Base-by-base conservation (phyloP, 2,888 invertebrate species). In the Idaea dimidiata region DNA sequence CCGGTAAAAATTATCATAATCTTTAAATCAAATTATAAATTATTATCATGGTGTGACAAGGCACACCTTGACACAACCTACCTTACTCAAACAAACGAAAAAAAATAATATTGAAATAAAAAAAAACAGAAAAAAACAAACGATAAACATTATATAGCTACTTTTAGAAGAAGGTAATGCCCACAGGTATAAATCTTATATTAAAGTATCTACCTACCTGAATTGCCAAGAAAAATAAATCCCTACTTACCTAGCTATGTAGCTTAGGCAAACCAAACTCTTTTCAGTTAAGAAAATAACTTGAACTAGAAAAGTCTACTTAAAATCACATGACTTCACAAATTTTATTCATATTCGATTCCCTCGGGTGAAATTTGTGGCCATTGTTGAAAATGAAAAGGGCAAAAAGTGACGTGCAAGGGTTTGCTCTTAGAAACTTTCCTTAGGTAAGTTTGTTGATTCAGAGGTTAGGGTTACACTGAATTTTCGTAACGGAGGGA, bases 301-400 rank as follows among this genome's bases (percentile, higher is more conserved):
- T 43, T 10, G 43, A 43, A 43, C 43, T 43, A 43, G 43, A 43
- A 43, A 43, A 14, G 43, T 43, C 43, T 43, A 43, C 43, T 43
- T 43, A 43, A 43, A 43, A 43, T 56, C 63, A 64, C 63, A 61
- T 66, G 68, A 66, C 65, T 71, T 67, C 65, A 64, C 67, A 70
- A 68, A 68, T 74, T 77, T 71, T 68, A 70, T 74, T 65, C 66
- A 67, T 69, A 66, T 64, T 65, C 67, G 69, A 70, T 67, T 69
- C 64, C 56, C 69, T 65, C 63, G 67, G 73, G 67, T 59, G 58
- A 69, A 82, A 82, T 83, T 84, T 81, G 77, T 65, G 71, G 63
- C 80, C 67, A 84, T 87, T 87, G 86, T 86, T 71, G 76, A 71
- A 68, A 72, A 73, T 62, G 72, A 79, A 80, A 76, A 77, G 70